Evolutionary conservation across 2,888 invertebrate genomes (phyloP), one percentile per base, ranked within the genome.

Genomic region (Cerceris rybyensis): DNA sequence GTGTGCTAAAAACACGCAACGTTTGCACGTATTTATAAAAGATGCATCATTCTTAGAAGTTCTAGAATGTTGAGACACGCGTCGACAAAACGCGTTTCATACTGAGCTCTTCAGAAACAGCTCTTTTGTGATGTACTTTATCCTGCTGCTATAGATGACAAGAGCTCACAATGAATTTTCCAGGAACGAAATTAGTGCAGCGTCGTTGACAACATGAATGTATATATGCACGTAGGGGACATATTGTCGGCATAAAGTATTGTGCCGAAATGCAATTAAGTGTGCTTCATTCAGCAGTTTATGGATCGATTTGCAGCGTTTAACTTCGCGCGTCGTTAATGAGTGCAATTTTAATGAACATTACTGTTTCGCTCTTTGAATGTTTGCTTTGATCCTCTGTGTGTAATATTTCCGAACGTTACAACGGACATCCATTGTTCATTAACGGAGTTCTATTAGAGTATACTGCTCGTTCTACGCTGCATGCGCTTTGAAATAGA

Each of bases 181-280:
- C 11, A n/a, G 46, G 8, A 69, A 81, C 64, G 61, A 77, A 70
- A 81, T 81, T 81, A 81, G 55, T 14, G 43, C 63, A 39, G 63
- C 54, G 46, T 11, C 46, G 39, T 55, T 66, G 75, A 75, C 49
- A 78, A 58, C 43, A 50, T 28, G 54, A 8, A 67, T 13, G 16
- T 52, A 13, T 41, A n/a, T 41, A 17, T 46, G 14, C 58, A 14
- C 17, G 41, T n/a, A 50, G 6, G n/a, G n/a, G n/a, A 64, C 52
- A 57, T 64, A 70, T 69, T 78, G 68, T 65, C 52, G 50, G n/a
- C 28, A 28, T 28, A 43, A 63, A 57, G 60, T 39, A 74, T 79
- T 74, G 67, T 70, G 65, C 46, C 55, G 57, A 67, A 74, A 81
- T 57, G 79, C 76, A 83, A 83, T 84, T 77, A 79, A 76, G 59